Conservation (phyloP, 2,888 invertebrate species). For the Pachliopta kotzebuea region DNA sequence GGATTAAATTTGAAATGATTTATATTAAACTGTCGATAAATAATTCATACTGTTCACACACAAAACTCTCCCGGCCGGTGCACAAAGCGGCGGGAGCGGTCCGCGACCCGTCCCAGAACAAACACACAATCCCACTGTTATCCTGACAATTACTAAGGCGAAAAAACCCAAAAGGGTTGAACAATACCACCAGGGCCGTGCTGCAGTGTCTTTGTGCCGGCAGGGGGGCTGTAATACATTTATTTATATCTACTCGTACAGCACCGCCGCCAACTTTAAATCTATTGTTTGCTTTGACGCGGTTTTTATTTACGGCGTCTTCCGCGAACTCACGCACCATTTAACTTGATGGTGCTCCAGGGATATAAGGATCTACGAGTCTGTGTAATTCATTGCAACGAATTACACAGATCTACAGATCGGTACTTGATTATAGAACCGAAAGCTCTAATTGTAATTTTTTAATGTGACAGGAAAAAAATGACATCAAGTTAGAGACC, state of each 20-base stretch:
- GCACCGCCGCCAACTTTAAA: constrained; percentile 23
- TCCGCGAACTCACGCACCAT: constrained; percentile 33
- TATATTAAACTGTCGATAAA: neutral
- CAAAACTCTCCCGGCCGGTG: constrained; percentile 5
- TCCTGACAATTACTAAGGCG: constrained; percentile 44
- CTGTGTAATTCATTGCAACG: too few relatives aligned
- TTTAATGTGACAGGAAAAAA: too few relatives aligned
- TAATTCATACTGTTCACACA: constrained; percentile 5
- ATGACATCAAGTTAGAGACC: too few relatives aligned
- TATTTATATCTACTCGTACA: constrained; percentile 32
- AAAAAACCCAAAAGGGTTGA: constrained; percentile 39
- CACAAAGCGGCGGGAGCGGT: constrained; percentile 13
- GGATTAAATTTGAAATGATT: too few relatives aligned
- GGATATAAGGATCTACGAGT: too few relatives aligned
- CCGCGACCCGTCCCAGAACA: constrained; percentile 25
- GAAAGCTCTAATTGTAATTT: too few relatives aligned
- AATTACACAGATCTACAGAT: too few relatives aligned
- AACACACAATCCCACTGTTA: constrained; percentile 38
- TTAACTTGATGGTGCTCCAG: constrained; percentile 32
- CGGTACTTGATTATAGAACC: too few relatives aligned
- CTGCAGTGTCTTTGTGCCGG: constrained; percentile 35
- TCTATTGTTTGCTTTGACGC: constrained; percentile 13
- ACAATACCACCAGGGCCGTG: constrained; percentile 37
- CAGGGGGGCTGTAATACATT: constrained; percentile 31
- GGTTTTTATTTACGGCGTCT: constrained; percentile 34